These are phyloP conservation scores for Capitulum mitella DNA, from an alignment of 2,888 invertebrate genomes.

Conservation along the genomic window DNA sequence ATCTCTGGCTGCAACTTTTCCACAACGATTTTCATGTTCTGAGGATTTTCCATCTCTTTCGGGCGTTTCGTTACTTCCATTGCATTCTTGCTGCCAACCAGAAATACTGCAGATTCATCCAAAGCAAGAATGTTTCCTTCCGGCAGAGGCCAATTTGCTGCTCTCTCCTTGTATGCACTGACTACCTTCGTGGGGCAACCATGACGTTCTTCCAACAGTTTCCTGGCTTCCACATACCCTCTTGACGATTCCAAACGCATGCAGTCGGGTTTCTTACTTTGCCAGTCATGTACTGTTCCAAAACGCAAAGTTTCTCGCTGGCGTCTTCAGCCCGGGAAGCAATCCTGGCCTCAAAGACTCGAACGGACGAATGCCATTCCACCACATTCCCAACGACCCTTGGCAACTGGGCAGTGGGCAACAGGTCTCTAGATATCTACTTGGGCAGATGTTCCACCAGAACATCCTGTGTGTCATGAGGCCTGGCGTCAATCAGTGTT, in stretches of 20 bases:
- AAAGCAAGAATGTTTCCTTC: neutral
- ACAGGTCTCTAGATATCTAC: neutral
- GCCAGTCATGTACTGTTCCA: neutral
- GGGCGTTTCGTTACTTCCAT: neutral
- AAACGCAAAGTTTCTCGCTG: neutral
- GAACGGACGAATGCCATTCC: neutral
- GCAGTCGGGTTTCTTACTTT: neutral
- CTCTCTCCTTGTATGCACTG: neutral
- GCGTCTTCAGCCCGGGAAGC: neutral
- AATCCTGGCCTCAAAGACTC: neutral
- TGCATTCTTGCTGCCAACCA: neutral
- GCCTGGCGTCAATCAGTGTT: neutral
- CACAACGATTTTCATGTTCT: neutral
- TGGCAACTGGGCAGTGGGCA: neutral
- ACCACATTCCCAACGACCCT: neutral
- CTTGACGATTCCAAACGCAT: neutral
- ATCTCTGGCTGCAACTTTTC: neutral
- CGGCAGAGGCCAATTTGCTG: neutral
- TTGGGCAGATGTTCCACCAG: neutral
- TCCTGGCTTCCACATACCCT: neutral
- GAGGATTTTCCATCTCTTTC: neutral
- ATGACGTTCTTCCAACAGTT: neutral
- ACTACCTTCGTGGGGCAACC: neutral
- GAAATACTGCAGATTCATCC: neutral
- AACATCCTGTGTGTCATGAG: neutral